Conservation (phyloP, 2,888 invertebrate genomes). For the Synanthedon myopaeformis region DNA sequence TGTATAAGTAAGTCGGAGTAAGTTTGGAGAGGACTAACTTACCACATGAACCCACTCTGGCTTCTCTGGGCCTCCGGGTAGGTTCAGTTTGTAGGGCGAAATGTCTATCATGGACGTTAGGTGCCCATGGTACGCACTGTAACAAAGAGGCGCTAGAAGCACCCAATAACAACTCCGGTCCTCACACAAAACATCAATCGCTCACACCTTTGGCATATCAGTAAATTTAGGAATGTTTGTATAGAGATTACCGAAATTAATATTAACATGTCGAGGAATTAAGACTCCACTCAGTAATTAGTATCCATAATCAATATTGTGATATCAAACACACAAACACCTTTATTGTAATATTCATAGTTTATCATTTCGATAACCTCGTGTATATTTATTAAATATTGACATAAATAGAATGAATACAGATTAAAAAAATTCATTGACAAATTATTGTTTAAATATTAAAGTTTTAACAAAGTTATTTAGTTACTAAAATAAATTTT, state of each 20-base stretch:
- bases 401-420: no score
- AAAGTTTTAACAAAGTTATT: background rate
- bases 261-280: no score
- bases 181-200: conserved; percentile 6
- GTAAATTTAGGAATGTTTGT: conserved; percentile 4
- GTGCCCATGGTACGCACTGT: conserved; percentile 99
- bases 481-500: background rate
- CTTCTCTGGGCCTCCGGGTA: conserved; percentile 84
- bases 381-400: background rate
- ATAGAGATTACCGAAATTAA: background rate
- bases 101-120: conserved; percentile 95
- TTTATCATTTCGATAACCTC: background rate
- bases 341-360: no score
- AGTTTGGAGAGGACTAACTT: conserved; percentile 41
- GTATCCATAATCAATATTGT: no score
- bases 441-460: no score
- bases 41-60: conserved; percentile 91
- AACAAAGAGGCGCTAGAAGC: conserved; percentile 72
- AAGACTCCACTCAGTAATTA: no score
- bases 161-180: conserved; percentile 44
- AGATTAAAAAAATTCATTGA: no score
- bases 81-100: conserved; percentile 98
- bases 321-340: no score
- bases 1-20: no score
- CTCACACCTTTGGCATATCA: conserved; percentile 7